Evolutionary conservation across 1,140 invertebrate genomes (phyloP).

Genomic region (Goniozus legneri): DNA sequence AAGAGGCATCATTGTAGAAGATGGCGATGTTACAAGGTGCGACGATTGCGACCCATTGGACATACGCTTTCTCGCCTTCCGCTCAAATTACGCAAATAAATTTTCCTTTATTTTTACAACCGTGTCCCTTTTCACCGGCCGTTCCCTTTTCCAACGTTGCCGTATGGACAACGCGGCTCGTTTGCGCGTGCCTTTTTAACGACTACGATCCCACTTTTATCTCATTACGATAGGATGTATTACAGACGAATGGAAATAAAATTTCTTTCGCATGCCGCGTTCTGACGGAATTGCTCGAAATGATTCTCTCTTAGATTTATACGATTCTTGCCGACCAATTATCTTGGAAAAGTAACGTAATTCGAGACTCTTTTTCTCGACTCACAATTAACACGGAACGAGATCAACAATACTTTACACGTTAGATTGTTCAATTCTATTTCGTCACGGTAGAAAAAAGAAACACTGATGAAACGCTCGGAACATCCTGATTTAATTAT

Average conservation of each 20-base stretch:
- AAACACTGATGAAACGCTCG: slow-evolving; percentile 5
- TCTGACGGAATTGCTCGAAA: no score
- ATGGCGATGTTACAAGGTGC: slow-evolving; percentile 4
- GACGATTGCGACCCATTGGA: slow-evolving; percentile 34
- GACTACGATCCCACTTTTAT: slow-evolving; percentile 29
- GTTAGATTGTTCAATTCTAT: slow-evolving; percentile 6
- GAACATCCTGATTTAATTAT: slow-evolving; percentile 31
- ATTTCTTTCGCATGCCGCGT: no score
- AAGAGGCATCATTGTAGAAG: no score
- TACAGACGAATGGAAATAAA: no score
- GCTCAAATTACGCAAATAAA: slow-evolving; percentile 51
- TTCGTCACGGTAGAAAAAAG: background rate
- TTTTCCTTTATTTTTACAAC: slow-evolving; percentile 51
- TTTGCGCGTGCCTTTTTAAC: slow-evolving; percentile 32
- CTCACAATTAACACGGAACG: no score
- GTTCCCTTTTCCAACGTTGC: slow-evolving; percentile 14
- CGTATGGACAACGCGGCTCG: slow-evolving; percentile 24
- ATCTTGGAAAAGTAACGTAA: no score
- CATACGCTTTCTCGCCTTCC: slow-evolving; percentile 25
- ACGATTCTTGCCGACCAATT: no score
- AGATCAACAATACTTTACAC: no score
- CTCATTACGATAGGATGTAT: no score
- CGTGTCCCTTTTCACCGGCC: slow-evolving; percentile 18
- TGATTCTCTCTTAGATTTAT: no score
- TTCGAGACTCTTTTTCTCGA: no score